These are phyloP conservation scores for Trachops cirrhosus DNA, from an alignment of 2,797 vertebrate species.

Conservation along the genomic window DNA sequence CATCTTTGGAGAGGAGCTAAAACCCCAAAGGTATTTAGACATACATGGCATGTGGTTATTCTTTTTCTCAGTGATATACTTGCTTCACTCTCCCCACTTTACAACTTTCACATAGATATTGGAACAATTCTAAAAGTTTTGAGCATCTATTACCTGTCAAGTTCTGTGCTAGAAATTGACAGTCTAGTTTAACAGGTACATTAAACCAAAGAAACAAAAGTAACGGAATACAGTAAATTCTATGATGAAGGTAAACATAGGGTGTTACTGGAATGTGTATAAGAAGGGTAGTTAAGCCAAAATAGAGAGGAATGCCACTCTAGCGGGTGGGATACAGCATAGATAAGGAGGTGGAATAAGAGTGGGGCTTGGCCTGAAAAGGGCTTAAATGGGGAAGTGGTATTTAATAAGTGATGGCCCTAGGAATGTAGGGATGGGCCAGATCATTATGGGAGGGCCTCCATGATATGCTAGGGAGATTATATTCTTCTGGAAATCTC, in stretches of 20 bases:
- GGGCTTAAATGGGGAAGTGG: background rate
- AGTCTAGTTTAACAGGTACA: constrained; percentile 2
- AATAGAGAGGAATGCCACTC: background rate
- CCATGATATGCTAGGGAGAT: background rate
- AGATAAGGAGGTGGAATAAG: background rate
- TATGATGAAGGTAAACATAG: background rate
- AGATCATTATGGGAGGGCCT: background rate
- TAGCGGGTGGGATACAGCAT: background rate
- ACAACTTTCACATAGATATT: background rate
- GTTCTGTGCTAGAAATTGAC: background rate
- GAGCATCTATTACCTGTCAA: background rate
- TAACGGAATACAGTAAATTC: background rate
- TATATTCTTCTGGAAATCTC: background rate
- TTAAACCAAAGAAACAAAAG: background rate
- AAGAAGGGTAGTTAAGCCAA: background rate
- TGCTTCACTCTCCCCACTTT: background rate
- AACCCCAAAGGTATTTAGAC: background rate
- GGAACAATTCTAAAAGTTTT: background rate
- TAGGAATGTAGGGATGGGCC: background rate
- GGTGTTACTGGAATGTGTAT: background rate
- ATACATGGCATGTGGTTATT: background rate
- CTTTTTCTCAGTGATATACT: background rate
- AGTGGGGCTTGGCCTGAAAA: background rate
- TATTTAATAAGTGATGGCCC: background rate
- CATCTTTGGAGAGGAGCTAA: background rate